Evolutionary conservation across 1,140 invertebrate species (phyloP), one percentile per base, ranked within the genome.

Genomic region (Pteromalus puparum): DNA sequence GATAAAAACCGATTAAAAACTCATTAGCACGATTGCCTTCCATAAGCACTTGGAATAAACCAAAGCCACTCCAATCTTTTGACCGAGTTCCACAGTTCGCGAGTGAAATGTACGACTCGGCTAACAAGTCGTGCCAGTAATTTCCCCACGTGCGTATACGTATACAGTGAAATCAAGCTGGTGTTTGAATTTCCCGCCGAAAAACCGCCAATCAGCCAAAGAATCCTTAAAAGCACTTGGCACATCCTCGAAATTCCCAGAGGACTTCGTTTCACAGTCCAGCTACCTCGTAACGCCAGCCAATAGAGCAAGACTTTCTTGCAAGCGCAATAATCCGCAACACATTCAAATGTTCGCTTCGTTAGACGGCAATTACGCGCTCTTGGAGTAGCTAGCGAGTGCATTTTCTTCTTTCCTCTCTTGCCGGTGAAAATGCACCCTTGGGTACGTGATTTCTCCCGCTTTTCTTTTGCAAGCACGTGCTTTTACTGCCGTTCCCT

Each of bases 331-430:
- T 77, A 77, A 77, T 53, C 42, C 75, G 7, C 34, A 3, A n/a
- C 21, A 74, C 18, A 77, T 77, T 77, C 46, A 28, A 67, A 65
- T 65, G 26, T 67, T 65, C 61, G 53, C 53, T 34, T 78, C 53
- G 53, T 78, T 78, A 78, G 53, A 61, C 28, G 18, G 76, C 53
- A 78, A 78, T 78, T 78, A 78, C 53, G 30, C n/a, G 46, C 18
- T 65, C 53, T 34, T 0, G 3, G 30, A 34, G 6, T 5, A 4
- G 5, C n/a, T 21, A 18, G 13, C 15, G 13, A 73, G 34, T 74
- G 34, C 28, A 61, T 74, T 76, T 76, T 46, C 21, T 53, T 26
- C 46, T 53, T 12, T 1, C n/a, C n/a, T 24, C 38, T 42, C 38
- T 42, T 42, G n/a, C n/a, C n/a, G 38, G 38, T 0, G 38, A 42